Percentiles rank a stretch among this genome's conserved stretches.
Evolutionary conservation across 2,888 invertebrate species (phyloP).

Genomic region (Muschampia plurimacula): DNA sequence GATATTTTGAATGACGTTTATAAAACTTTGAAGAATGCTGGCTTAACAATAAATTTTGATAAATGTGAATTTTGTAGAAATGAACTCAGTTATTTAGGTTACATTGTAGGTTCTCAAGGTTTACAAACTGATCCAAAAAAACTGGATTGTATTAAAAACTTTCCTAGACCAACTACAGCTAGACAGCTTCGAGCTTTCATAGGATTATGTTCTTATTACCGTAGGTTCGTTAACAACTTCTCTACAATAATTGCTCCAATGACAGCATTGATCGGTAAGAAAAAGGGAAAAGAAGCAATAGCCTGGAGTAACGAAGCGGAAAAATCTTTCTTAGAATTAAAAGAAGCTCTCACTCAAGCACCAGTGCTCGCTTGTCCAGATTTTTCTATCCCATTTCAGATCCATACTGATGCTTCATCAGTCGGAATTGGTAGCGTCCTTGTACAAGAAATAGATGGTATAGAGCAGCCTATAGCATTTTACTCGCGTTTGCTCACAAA

Average conservation of each 20-base stretch:
- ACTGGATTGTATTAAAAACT: neutral
- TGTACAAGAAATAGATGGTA: neutral
- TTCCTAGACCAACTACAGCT: constrained; percentile 7
- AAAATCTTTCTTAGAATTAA: constrained; percentile 1
- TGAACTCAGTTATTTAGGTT: neutral
- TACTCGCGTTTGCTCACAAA: neutral
- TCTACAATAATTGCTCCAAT: constrained; percentile 4
- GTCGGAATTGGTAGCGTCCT: neutral
- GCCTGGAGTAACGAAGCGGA: constrained; percentile 1
- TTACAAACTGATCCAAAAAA: constrained; percentile 8
- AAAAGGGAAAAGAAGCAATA: constrained; percentile 6
- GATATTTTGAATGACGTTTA: neutral
- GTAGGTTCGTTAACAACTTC: constrained; percentile 2
- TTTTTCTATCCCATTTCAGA: constrained; percentile 3
- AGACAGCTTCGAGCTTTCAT: constrained; percentile 5
- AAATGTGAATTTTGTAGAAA: constrained; percentile 8
- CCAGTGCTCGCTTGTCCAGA: constrained; percentile 6
- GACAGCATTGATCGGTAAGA: neutral
- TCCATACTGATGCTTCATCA: constrained; percentile 1
- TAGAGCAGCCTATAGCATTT: neutral
- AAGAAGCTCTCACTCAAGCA: constrained; percentile 5
- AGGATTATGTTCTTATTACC: constrained; percentile 3
- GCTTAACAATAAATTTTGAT: constrained; percentile 5
- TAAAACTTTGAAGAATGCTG: neutral
- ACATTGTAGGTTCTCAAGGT: neutral